Base-by-base conservation (phyloP, 2,797 vertebrate species). In the Selene dorsalis region DNA sequence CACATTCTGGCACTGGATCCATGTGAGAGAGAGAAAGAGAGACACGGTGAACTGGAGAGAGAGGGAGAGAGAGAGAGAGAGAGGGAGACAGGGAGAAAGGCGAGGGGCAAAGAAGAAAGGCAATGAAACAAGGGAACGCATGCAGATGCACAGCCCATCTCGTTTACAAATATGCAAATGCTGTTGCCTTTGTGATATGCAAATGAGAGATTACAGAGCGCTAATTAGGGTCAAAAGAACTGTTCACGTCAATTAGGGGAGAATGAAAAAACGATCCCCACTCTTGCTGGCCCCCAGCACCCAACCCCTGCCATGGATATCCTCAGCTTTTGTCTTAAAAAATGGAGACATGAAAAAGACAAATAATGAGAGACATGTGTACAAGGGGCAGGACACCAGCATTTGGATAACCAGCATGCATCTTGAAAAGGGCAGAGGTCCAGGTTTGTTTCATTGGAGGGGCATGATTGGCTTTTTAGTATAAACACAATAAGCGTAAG, bases 171-270 rank as follows among this genome's bases (percentile, higher is more conserved):
- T 96, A 97, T 96, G 96, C 95, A 96, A 96, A 97, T 97, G 90
- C 82, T 90, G 91, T 94, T 95, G 95, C 95, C 95, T 96, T 96
- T 97, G 96, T 97, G 95, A 96, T 96, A 97, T 96, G 95, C 95
- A 97, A 97, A 96, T 96, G 92, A 92, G 94, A 96, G 95, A 97
- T 95, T 96, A 96, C 95, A 96, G 95, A 95, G 94, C 90, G 88
- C 96, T 97, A 97, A 97, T 98, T 96, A 97, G 96, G 97, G 96
- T 97, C 96, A 97, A 97, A 96, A 95, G 95, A 96, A 95, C 92
- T 95, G 95, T 96, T 95, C 94, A 93, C 95, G 95, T 96, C 95
- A 96, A 97, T 97, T 97, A 97, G 95, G 91, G 89, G 92, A 93
- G 94, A 94, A 91, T 91, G 90, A 93, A 94, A 93, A 94, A 93